Percentiles rank a stretch among this genome's conserved stretches.
Conservation (phyloP, 2,888 invertebrate genomes). For the Plebejus anna region DNA sequence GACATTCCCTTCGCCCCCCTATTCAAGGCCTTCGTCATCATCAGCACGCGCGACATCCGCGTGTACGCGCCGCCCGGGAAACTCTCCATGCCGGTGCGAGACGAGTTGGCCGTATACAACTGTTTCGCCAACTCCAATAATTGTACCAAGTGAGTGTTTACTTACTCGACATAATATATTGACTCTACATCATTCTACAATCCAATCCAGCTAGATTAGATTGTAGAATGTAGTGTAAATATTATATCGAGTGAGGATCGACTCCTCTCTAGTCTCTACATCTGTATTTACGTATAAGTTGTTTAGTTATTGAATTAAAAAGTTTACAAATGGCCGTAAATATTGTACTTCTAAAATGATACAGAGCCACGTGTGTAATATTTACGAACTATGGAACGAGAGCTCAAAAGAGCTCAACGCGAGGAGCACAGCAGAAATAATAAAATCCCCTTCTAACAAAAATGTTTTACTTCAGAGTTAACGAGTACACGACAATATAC, state of each 20-base stretch:
- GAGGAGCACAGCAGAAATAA: neutral
- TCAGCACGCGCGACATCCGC: conserved; percentile 82
- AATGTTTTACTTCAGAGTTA: conserved; percentile 73
- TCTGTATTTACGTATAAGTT: too few relatives aligned
- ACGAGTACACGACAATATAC: conserved; percentile 85
- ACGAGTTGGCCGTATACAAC: conserved; percentile 75
- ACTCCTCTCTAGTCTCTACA: neutral
- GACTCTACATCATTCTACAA: too few relatives aligned
- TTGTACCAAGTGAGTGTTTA: conserved; percentile 57
- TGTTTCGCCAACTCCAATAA: conserved; percentile 83
- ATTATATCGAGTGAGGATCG: neutral
- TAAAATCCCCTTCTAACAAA: neutral
- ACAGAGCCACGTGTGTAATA: too few relatives aligned
- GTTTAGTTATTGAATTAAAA: too few relatives aligned
- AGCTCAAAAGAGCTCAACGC: neutral
- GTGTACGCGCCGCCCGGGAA: conserved; percentile 86
- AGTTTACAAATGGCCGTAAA: too few relatives aligned
- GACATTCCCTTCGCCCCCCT: conserved; percentile 91
- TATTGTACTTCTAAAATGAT: too few relatives aligned
- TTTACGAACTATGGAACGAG: too few relatives aligned
- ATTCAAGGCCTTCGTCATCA: conserved; percentile 86
- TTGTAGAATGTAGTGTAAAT: neutral
- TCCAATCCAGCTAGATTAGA: neutral
- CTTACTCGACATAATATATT: neutral
- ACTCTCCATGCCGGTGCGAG: conserved; percentile 76